phyloP scores from a whole-genome alignment of 2,888 invertebrate species.

The Xanthorhoe spadicearia region DNA sequence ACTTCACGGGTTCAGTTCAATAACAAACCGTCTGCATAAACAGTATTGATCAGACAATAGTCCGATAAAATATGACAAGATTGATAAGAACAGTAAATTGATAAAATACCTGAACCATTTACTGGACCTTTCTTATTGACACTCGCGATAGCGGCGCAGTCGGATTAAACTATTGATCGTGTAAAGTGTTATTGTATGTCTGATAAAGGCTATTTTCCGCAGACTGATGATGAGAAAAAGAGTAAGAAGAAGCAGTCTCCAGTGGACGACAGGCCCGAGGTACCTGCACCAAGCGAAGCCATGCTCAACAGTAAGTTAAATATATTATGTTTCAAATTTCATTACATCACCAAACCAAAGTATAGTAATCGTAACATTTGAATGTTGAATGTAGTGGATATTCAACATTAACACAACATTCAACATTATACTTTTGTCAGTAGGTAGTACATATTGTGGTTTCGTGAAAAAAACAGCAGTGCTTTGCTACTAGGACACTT shows the following conservation, averaged over 20 bases:
- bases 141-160: slow-evolving; percentile 30
- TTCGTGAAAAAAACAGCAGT: no score
- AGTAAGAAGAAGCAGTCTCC: slow-evolving; percentile 79
- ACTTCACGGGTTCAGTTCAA: slow-evolving; percentile 16
- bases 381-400: no score
- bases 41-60: slow-evolving; percentile 71
- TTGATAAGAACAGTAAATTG: slow-evolving; percentile 70
- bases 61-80: slow-evolving; percentile 70
- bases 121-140: slow-evolving; percentile 32
- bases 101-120: slow-evolving; percentile 54
- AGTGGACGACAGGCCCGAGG: slow-evolving; percentile 76
- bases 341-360: no score
- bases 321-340: no score
- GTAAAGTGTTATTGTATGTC: slow-evolving; percentile 63
- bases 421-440: no score
- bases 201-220: slow-evolving; percentile 63
- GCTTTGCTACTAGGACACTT: no score
- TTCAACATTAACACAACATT: no score
- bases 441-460: no score
- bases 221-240: slow-evolving; percentile 81
- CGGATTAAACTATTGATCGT: slow-evolving; percentile 32
- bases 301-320: slow-evolving; percentile 83
- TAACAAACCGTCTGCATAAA: slow-evolving; percentile 44
- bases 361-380: no score
- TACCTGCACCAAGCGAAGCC: slow-evolving; percentile 81